Evolutionary conservation across 2,113 vertebrate genomes (phyloP), one percentile per base, ranked within the genome.

Genomic region (Urocolius indicus): DNA sequence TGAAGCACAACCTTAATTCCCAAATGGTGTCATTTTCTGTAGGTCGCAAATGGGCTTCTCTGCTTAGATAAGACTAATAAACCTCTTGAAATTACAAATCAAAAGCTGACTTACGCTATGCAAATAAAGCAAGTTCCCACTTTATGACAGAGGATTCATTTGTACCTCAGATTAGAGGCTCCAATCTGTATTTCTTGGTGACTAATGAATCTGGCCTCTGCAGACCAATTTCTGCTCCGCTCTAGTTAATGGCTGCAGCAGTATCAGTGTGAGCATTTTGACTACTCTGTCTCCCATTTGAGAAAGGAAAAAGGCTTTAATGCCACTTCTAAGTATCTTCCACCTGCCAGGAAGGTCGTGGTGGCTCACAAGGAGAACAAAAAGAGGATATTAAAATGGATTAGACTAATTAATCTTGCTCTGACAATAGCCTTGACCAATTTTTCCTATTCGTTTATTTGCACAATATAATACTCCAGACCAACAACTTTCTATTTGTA

Each of bases 321-420:
- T 67, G 29, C 89, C 94, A 97, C 97, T 97, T 97, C 55, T 89
- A 98, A 93, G 97, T 97, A 97, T 98, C 98, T 98, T 98, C 97
- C 92, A 98, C 98, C 98, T 98, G 98, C 98, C 97, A 97, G 94
- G 97, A 98, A 98, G 97, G 96, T 98, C 91, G 22, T 96, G 84
- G 96, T 96, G 87, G 78, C 95, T 98, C 95, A 93, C 95, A 93
- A 87, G 96, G 94, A 93, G 96, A 97, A 97, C 98, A 97, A 97
- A 94, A 98, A 96, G 81, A 98, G 96, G 92, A 97, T 98, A 98
- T 98, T 98, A 98, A 98, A 98, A 98, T 98, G 98, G 98, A 99
- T 98, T 98, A 95, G 97, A 96, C 97, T 98, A 98, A 99, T 99
- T 98, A 98, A 98, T 98, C 97, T 98, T 98, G 84, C 57, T 95